These are phyloP conservation scores for Phaethornis superciliosus DNA, from an alignment of 2,113 vertebrate genomes.

Conservation along the genomic window DNA sequence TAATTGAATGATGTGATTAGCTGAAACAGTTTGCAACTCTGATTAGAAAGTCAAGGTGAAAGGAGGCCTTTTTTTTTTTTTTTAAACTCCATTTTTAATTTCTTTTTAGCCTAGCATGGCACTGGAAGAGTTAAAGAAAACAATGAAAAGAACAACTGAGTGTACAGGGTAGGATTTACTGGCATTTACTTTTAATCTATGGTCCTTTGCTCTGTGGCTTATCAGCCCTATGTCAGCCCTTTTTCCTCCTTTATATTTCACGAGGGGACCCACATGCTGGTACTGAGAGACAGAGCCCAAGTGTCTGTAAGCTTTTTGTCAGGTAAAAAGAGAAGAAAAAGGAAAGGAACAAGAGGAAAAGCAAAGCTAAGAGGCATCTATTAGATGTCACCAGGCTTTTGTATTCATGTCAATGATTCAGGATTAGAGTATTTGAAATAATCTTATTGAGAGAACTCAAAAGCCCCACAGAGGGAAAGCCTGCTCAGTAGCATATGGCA, in stretches of 20 bases:
- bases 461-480: conserved; percentile 78
- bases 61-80: not conserved
- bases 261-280: conserved; percentile 81
- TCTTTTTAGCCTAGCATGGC: conserved; percentile 15
- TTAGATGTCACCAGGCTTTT: conserved; percentile 89
- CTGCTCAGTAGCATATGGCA: conserved; percentile 80
- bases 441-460: conserved; percentile 88
- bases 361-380: conserved; percentile 89
- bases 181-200: conserved; percentile 86
- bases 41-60: not conserved
- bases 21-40: not conserved
- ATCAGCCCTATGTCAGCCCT: conserved; percentile 81
- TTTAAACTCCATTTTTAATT: conserved; percentile 6
- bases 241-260: conserved; percentile 82
- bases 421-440: conserved; percentile 91
- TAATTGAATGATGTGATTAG: not conserved
- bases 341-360: conserved; percentile 82
- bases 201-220: conserved; percentile 83
- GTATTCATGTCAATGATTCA: conserved; percentile 89
- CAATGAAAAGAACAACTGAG: conserved; percentile 79
- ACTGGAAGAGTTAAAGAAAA: conserved; percentile 80
- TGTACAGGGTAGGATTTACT: conserved; percentile 80
- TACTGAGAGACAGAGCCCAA: conserved; percentile 80
- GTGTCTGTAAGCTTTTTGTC: conserved; percentile 87
- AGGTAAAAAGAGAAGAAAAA: conserved; percentile 84